Percentiles rank a stretch among this genome's conserved stretches.
Conservation (phyloP, 2,888 invertebrate genomes). For the Pseudolycoriella hygida region DNA sequence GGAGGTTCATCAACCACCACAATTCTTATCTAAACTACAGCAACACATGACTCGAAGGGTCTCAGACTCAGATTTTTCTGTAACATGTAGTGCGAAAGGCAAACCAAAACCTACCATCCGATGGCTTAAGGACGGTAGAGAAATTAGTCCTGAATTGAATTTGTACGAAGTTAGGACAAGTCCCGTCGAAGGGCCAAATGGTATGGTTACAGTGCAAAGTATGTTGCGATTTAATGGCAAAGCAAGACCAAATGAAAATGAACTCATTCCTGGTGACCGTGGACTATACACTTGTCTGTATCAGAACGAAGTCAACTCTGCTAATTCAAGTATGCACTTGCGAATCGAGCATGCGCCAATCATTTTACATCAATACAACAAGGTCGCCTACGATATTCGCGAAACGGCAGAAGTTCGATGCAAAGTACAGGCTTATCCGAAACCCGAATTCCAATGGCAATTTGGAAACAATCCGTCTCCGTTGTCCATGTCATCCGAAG, state of each 20-base stretch:
- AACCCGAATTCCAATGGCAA: constrained; percentile 86
- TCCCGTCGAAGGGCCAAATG: constrained; percentile 56
- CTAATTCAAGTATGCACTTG: constrained; percentile 77
- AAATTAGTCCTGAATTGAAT: constrained; percentile 57
- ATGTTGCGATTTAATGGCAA: constrained; percentile 64
- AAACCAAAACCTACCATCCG: constrained; percentile 70
- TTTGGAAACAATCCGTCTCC: constrained; percentile 58
- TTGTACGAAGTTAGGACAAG: constrained; percentile 69
- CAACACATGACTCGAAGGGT: constrained; percentile 65
- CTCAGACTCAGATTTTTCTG: constrained; percentile 59
- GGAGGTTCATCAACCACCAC: constrained; percentile 77
- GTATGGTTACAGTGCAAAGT: constrained; percentile 67
- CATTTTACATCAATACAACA: constrained; percentile 65
- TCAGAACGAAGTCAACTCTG: constrained; percentile 74
- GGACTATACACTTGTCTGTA: constrained; percentile 78
- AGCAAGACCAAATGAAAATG: constrained; percentile 55
- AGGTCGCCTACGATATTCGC: constrained; percentile 70
- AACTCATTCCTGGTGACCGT: constrained; percentile 65
- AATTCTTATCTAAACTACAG: constrained; percentile 64
- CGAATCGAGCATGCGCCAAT: constrained; percentile 86
- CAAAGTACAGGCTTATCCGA: constrained; percentile 79
- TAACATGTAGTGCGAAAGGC: constrained; percentile 72
- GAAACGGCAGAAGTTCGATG: constrained; percentile 78
- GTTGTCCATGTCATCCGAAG: constrained; percentile 61
- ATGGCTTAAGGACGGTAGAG: constrained; percentile 74